Base-by-base conservation (phyloP, 1,140 invertebrate genomes). In the Formica selysi region DNA sequence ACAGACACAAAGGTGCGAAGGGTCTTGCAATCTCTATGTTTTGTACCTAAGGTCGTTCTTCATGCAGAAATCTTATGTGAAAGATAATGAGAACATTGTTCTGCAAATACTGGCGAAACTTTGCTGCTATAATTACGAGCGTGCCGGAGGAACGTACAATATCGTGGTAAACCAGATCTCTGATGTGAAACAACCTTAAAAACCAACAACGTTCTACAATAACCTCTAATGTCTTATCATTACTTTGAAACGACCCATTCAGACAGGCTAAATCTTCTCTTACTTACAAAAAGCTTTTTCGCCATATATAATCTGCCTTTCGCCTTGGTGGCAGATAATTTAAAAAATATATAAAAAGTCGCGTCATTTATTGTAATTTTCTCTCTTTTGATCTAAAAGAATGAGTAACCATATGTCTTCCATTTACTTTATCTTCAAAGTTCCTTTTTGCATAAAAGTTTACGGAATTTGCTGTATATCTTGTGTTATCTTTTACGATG, bases 41-140 rank as follows among this genome's bases (percentile, higher is more conserved):
- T 74, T 44, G 5, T 57, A 32, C 8, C 38, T 74, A 71, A 70
- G 10, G n/a, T 36, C 16, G 22, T 61, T 29, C 44, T 83, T 62
- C 19, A 22, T 62, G 54, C 38, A 61, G 13, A 62, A 73, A 44
- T 59, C 29, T 59, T 38, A 61, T 26, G 29, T 48, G n/a, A n/a
- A 44, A 74, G 41, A 74, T 83, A 74, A 83, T 83, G 26, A 62
- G 38, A 83, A 74, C 38, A 61, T 73, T 83, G 57, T 62, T 73
- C 61, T 54, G 22, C 22, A 59, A 59, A 83, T 68, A 61, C 36
- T 61, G 22, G 19, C 26, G 10, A 22, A 62, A 73, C 38, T 83
- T 83, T 74, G 22, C 16, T 32, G 19, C 36, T 38, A 81, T 73
- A 48, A 59, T n/a, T 61, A 44, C 5, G 11, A 68, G 54, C 62